phyloP scores from a whole-genome alignment of 2,888 invertebrate genomes.

The Brachypalpus laphriformis region DNA sequence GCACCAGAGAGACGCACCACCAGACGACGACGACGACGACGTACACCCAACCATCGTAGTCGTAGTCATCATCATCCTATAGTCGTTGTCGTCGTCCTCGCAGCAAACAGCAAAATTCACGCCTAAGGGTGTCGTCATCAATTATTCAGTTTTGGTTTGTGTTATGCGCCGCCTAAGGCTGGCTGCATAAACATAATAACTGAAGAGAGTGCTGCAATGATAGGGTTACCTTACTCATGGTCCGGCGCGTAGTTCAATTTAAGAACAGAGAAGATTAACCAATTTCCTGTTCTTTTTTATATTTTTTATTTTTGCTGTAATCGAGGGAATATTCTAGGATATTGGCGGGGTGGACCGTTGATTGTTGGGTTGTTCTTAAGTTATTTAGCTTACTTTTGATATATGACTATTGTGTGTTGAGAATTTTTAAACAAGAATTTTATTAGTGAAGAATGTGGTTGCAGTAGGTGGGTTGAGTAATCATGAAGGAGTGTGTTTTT shows the following conservation, averaged over 20 bases:
- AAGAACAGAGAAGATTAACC: conserved; percentile 67
- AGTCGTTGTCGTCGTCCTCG: conserved; percentile 26
- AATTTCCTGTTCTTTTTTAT: conserved; percentile 61
- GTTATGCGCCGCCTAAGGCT: conserved; percentile 73
- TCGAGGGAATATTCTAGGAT: conserved; percentile 42
- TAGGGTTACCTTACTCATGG: conserved; percentile 61
- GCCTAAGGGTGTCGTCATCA: conserved; percentile 74
- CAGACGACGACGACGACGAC: conserved; percentile 10
- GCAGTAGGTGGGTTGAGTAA: conserved; percentile 13
- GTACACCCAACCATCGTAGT: conserved; percentile 6
- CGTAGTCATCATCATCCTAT: neutral
- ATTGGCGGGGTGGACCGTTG: conserved; percentile 19
- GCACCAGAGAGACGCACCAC: conserved; percentile 65
- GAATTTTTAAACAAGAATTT: neutral
- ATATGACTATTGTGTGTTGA: conserved; percentile 28
- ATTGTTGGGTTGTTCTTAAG: conserved; percentile 39
- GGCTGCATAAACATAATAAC: conserved; percentile 72
- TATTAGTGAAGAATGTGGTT: neutral
- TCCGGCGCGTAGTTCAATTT: conserved; percentile 64
- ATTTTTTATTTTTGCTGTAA: conserved; percentile 7
- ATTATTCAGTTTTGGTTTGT: conserved; percentile 74
- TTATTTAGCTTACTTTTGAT: conserved; percentile 27
- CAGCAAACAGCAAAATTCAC: conserved; percentile 72
- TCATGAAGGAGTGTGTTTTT: neutral
- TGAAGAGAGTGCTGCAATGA: conserved; percentile 65